A percentile compares a stretch with the other conserved stretches of the same genome.
These are phyloP conservation scores for Ameiurus melas DNA, from an alignment of 2,113 vertebrate species.

Conservation along the genomic window DNA sequence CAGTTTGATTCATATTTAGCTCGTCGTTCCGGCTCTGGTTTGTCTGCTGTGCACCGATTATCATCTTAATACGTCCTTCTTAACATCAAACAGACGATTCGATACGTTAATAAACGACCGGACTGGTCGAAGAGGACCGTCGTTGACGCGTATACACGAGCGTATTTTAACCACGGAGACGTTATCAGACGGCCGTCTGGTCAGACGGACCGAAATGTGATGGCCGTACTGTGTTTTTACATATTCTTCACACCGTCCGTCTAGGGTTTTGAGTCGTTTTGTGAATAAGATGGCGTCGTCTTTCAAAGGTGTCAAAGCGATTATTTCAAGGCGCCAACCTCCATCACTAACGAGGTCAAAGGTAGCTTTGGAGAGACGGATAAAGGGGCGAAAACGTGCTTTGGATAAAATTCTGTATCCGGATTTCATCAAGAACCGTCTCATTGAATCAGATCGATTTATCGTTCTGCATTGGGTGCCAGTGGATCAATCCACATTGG, in stretches of 20 bases:
- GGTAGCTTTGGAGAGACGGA: background rate
- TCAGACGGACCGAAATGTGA: background rate
- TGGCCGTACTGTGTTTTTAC: background rate
- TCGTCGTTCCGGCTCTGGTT: background rate
- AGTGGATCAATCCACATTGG: background rate
- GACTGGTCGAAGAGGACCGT: background rate
- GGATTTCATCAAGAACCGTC: background rate
- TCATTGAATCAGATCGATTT: background rate
- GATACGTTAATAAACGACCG: background rate
- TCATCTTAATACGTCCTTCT: background rate
- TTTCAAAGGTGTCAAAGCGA: background rate
- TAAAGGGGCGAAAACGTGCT: background rate
- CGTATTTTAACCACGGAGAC: background rate
- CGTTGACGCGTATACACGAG: background rate
- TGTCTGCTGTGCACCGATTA: background rate
- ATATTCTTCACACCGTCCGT: too few species aligned
- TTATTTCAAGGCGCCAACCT: background rate
- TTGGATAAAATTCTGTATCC: background rate
- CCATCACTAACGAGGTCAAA: too few species aligned
- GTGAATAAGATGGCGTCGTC: background rate
- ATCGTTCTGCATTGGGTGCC: background rate
- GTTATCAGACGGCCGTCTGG: background rate
- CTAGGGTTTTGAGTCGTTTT: background rate
- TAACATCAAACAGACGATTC: background rate
- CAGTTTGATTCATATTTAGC: background rate